Evolutionary conservation across 2,113 vertebrate genomes (phyloP).

Genomic region (Rhipidura dahli): DNA sequence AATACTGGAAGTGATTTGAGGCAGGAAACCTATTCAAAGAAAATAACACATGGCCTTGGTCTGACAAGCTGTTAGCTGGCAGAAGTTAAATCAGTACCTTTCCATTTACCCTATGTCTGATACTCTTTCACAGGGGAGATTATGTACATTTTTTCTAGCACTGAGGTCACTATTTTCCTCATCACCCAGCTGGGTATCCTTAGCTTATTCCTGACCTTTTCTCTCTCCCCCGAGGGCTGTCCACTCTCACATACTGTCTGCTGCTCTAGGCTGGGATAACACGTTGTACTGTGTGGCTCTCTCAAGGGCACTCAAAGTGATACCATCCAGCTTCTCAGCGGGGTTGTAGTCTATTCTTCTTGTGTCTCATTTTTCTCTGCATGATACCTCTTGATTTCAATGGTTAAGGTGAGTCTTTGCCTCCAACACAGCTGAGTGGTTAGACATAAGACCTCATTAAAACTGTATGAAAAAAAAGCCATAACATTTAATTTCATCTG

Average conservation of each 20-base stretch:
- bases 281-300: neutral
- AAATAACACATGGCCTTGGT: neutral
- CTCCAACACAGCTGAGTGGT: neutral
- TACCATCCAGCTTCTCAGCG: neutral
- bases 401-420: neutral
- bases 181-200: neutral
- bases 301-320: neutral
- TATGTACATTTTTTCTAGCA: neutral
- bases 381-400: neutral
- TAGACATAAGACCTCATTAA: neutral
- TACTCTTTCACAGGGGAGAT: neutral
- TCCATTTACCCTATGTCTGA: neutral
- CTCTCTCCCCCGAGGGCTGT: neutral
- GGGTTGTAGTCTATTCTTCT: neutral
- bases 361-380: neutral
- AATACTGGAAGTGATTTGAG: neutral
- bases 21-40: neutral
- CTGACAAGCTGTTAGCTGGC: neutral
- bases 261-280: neutral
- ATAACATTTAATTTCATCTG: neutral
- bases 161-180: neutral
- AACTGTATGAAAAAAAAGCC: neutral
- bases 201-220: neutral
- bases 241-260: neutral
- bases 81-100: neutral